Base-by-base conservation (phyloP, 1,140 invertebrate species). In the Trypoxylus dichotomus region DNA sequence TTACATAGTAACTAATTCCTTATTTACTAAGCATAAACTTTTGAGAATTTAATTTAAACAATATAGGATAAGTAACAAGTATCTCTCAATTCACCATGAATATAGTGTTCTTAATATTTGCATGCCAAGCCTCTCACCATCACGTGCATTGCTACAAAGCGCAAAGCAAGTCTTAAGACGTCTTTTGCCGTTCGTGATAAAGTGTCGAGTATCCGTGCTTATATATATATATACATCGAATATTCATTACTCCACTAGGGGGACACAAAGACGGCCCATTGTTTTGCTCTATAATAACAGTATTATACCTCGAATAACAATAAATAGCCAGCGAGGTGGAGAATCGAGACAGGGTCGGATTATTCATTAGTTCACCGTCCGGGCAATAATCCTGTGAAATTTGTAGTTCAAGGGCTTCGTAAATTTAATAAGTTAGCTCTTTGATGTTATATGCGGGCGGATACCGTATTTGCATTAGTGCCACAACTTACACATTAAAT, bases 251-350 rank as follows among this genome's bases (percentile, higher is more conserved):
- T 25, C 60, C 24, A 24, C 60, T 68, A 19, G 60, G 60, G 27
- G 60, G 19, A 68, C 24, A 68, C 60, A 68, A 29, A 68, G 60
- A 68, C 60, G 60, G 21, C 7, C 60, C 60, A 68, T 68, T 68
- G 60, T 68, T 68, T 68, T 68, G 27, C 27, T 19, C 60, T 27
- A 68, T 68, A 68, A 68, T 68, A 68, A 68, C 60, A 27, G 60
- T 68, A 68, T 68, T 68, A 68, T 68, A 68, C 24, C 60, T 68
- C 19, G 27, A 29, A 68, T 68, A 68, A 68, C 27, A 68, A 68
- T 68, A 68, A 68, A 68, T 68, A 68, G 11, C 24, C 27, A 68
- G 21, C 60, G 21, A 68, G 47, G 60, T 68, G 60, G 60, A 68
- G 60, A 68, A 29, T 68, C 60, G 15, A 11, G 27, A 68, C 60